Percentiles rank a stretch among this genome's conserved stretches.
Conservation (phyloP, 2,797 vertebrate species). For the Sciurus vulgaris region DNA sequence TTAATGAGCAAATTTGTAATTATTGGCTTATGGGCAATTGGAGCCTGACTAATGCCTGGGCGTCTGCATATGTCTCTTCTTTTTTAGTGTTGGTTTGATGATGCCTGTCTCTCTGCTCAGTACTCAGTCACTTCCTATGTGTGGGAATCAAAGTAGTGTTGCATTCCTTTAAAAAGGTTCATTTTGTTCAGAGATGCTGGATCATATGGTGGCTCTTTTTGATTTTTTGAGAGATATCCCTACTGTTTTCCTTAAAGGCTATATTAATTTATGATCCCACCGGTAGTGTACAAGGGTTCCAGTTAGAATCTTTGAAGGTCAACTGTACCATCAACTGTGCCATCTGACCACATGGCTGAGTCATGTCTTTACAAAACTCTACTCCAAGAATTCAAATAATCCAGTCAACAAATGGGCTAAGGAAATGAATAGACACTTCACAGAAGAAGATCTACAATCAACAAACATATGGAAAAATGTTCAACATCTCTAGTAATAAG, state of each 20-base stretch:
- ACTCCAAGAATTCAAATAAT: too few relatives aligned
- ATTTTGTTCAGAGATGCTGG: neutral
- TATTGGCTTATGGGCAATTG: neutral
- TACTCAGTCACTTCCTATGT: neutral
- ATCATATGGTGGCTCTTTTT: neutral
- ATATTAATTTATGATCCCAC: too few relatives aligned
- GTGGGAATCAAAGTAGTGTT: conserved; percentile 18
- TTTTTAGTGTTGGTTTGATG: neutral
- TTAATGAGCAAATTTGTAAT: conserved; percentile 33
- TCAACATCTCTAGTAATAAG: too few relatives aligned
- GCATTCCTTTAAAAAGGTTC: neutral
- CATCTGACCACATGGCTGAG: neutral
- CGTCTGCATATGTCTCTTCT: neutral
- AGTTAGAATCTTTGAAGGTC: neutral
- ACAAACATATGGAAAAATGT: too few relatives aligned
- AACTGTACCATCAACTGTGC: neutral
- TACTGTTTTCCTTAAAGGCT: neutral
- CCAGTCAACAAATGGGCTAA: too few relatives aligned
- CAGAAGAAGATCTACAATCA: too few relatives aligned
- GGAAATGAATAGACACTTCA: too few relatives aligned
- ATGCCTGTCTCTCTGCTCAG: neutral
- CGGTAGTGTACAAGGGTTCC: neutral
- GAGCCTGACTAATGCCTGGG: neutral
- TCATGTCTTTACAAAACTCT: neutral
- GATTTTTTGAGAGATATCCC: neutral